These are phyloP conservation scores for Paelopatides confundens DNA, from an alignment of 53 echinoderm and acorn worm genomes.

Conservation along the genomic window DNA sequence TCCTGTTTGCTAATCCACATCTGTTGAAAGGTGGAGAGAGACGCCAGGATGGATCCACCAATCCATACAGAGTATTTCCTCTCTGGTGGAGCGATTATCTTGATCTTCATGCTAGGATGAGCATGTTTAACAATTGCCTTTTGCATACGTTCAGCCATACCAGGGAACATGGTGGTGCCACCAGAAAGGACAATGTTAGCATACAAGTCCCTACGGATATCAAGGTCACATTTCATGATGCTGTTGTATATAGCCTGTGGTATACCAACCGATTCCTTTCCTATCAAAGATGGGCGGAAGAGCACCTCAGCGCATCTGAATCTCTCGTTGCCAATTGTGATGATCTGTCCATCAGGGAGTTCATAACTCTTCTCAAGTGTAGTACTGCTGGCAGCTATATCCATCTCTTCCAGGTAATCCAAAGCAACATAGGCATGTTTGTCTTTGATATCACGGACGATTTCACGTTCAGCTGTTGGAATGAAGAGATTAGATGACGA, in stretches of 20 bases:
- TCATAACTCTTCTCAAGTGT: constrained; percentile 45
- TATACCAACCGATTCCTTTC: constrained; percentile 85
- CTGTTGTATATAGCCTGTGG: constrained; percentile 89
- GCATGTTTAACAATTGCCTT: constrained; percentile 84
- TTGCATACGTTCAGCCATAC: constrained; percentile 95
- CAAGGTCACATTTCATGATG: constrained; percentile 98
- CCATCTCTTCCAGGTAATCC: constrained; percentile 93
- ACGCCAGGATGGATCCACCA: constrained; percentile 20
- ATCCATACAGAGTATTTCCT: constrained; percentile 79
- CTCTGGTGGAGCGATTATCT: constrained; percentile 93
- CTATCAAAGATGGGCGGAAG: constrained; percentile 86
- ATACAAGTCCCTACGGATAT: constrained; percentile 95
- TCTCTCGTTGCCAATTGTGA: constrained; percentile 84
- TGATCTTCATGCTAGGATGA: constrained; percentile 96
- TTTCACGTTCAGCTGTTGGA: constrained; percentile 95
- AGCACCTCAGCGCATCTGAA: constrained; percentile 81
- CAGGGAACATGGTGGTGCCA: constrained; percentile 95
- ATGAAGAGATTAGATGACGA: too few relatives aligned
- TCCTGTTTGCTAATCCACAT: constrained; percentile 19
- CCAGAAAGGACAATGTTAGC: constrained; percentile 92
- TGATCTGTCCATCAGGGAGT: constrained; percentile 60
- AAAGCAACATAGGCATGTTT: constrained; percentile 90
- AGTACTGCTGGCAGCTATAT: constrained; percentile 62
- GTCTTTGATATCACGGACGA: constrained; percentile 98
- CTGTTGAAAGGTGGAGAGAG: constrained; percentile 27